These are phyloP conservation scores for Xiphias gladius DNA, from an alignment of 2,113 vertebrate species.

Conservation along the genomic window DNA sequence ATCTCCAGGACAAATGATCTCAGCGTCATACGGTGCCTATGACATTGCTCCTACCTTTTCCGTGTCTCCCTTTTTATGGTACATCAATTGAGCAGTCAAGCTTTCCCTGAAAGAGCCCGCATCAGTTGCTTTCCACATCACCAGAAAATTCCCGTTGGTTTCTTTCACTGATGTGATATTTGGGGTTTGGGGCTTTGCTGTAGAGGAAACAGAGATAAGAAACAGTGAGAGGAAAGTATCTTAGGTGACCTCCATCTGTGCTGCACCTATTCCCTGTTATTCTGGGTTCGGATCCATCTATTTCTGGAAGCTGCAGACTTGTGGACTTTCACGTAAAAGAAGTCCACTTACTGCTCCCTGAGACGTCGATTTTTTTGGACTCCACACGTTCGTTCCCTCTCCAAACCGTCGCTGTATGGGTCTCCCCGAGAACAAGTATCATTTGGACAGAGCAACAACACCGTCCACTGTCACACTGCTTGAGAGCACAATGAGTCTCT, in stretches of 20 bases:
- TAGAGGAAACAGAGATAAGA: background rate
- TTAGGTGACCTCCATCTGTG: too few species aligned
- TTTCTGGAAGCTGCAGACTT: background rate
- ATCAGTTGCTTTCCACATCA: conserved; percentile 60
- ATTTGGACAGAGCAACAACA: conserved; percentile 56
- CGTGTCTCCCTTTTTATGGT: conserved; percentile 56
- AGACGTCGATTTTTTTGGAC: background rate
- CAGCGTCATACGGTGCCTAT: background rate
- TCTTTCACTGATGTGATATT: conserved; percentile 27
- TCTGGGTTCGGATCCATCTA: background rate
- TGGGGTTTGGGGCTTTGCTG: conserved; percentile 78
- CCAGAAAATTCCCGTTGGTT: conserved; percentile 47
- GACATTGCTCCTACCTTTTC: conserved; percentile 35
- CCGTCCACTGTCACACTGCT: fast-evolving
- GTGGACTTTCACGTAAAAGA: background rate
- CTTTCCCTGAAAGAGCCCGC: fast-evolving
- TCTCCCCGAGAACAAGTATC: fast-evolving
- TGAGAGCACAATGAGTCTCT: background rate
- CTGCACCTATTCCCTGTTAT: background rate
- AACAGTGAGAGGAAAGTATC: background rate
- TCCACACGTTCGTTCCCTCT: background rate
- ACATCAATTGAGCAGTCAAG: conserved; percentile 34
- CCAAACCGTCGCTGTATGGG: background rate
- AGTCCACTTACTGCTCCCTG: conserved; percentile 51
- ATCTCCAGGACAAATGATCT: background rate